Evolutionary conservation across 2,113 vertebrate genomes (phyloP), one percentile per base, ranked within the genome.

Genomic region (Entelurus aequoreus): DNA sequence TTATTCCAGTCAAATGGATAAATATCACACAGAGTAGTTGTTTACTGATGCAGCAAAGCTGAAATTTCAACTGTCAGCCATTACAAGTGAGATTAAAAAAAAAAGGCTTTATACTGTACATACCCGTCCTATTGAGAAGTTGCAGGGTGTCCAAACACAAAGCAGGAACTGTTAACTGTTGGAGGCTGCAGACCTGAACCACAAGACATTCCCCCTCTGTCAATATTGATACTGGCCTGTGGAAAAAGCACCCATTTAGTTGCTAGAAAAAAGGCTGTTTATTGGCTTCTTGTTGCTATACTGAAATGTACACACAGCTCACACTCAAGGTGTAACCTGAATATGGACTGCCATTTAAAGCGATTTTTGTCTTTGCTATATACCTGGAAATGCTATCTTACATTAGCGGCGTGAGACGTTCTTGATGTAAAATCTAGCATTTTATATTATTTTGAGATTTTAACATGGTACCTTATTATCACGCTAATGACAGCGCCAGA

Each of bases 181-280:
- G 66, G 68, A 74, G 54, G 72, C 75, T 58, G 48, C 48, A 67
- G 35, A 57, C 55, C 53, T 40, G 8, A 62, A 35, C 79, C 78
- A 65, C 84, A 68, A 77, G 72, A 77, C 53, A 36, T 60, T 60
- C 63, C 74, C 63, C 71, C 69, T 75, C 77, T 59, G 87, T 88
- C 88, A 87, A 87, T 87, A 85, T 88, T 88, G 68, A 83, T 75
- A 72, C 52, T 87, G 83, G 76, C 74, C 65, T 64, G 60, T 65
- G 11, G 56, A 81, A 73, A 77, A 82, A 52, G 71, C 55, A 56
- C 63, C 56, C 60, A 61, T 71, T 72, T 64, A 74, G 54, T 61
- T 42, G 49, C 63, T 64, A 53, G 37, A 77, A 70, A 53, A 53
- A 28, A 42, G 40, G 55, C 36, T 38, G 36, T 67, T 63, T 51